Evolutionary conservation across 1,140 invertebrate genomes (phyloP).

Genomic region (Amphibalanus amphitrite): DNA sequence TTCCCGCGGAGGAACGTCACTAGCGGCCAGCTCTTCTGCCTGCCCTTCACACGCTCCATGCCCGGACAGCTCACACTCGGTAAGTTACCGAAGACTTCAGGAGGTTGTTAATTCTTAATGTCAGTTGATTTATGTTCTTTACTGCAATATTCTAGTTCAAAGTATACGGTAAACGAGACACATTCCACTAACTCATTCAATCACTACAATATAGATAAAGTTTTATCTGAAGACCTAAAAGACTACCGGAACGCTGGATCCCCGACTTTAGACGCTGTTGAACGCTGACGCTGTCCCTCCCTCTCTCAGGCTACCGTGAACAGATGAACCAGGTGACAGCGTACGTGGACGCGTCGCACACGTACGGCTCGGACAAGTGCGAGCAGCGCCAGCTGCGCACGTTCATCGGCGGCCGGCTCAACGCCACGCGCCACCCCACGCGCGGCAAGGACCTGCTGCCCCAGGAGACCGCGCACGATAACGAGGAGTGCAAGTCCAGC

Average conservation of each 20-base stretch:
- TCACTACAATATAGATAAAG: too few relatives aligned
- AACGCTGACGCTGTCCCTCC: background rate
- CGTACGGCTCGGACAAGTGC: conserved; percentile 44
- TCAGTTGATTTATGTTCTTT: too few relatives aligned
- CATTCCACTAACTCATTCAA: too few relatives aligned
- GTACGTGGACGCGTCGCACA: conserved; percentile 40
- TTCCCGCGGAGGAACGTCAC: conserved; percentile 30
- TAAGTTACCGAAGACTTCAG: too few relatives aligned
- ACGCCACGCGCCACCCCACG: conserved; percentile 25
- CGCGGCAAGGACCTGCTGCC: conserved; percentile 26
- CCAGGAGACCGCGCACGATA: conserved; percentile 20
- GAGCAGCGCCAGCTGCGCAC: conserved; percentile 29
- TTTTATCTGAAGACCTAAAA: too few relatives aligned
- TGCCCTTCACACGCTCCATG: conserved; percentile 38
- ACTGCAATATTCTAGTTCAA: too few relatives aligned
- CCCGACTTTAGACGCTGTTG: too few relatives aligned
- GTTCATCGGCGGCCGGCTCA: conserved; percentile 28
- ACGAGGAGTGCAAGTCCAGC: conserved; percentile 26
- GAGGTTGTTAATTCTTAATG: too few relatives aligned
- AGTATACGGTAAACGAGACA: too few relatives aligned
- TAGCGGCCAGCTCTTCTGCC: conserved; percentile 33
- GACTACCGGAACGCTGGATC: too few relatives aligned
- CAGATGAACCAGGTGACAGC: conserved; percentile 46
- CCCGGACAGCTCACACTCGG: conserved; percentile 38
- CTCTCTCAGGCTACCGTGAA: conserved; percentile 29